Conservation (phyloP, 2,113 vertebrate genomes). For the Anarhynchus alexandrinus region DNA sequence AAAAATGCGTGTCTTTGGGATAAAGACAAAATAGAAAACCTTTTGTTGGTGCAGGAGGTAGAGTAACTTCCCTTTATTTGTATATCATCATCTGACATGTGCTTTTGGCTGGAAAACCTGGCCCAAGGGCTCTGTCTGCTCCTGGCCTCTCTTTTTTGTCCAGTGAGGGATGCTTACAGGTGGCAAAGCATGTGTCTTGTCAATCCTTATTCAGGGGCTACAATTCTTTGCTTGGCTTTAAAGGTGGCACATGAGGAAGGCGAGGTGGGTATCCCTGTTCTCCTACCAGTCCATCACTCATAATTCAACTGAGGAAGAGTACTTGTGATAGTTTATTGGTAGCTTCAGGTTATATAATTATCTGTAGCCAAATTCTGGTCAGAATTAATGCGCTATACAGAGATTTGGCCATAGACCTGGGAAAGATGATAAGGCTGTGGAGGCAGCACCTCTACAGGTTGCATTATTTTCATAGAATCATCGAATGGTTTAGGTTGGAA, state of each 20-base stretch:
- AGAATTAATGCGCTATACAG: neutral
- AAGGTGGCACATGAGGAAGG: neutral
- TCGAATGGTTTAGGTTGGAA: too few relatives aligned
- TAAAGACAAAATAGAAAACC: neutral
- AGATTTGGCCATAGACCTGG: neutral
- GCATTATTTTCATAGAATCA: too few relatives aligned
- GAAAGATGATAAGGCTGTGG: neutral
- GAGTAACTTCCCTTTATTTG: neutral
- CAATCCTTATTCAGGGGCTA: neutral
- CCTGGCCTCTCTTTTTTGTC: neutral
- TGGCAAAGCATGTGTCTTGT: neutral
- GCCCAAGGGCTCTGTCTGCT: neutral
- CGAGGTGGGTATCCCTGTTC: neutral
- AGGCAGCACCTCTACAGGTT: neutral
- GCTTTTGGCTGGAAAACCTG: neutral
- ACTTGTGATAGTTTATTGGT: neutral
- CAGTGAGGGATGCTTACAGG: neutral
- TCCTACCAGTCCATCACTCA: neutral
- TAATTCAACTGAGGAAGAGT: neutral
- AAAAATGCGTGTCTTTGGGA: neutral
- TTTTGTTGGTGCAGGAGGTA: neutral
- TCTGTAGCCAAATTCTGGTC: neutral
- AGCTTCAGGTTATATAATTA: neutral
- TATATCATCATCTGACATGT: neutral
- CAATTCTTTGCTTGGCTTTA: neutral